These are phyloP conservation scores for Lacerta bilineata DNA, from an alignment of 2,797 vertebrate genomes.

Conservation along the genomic window DNA sequence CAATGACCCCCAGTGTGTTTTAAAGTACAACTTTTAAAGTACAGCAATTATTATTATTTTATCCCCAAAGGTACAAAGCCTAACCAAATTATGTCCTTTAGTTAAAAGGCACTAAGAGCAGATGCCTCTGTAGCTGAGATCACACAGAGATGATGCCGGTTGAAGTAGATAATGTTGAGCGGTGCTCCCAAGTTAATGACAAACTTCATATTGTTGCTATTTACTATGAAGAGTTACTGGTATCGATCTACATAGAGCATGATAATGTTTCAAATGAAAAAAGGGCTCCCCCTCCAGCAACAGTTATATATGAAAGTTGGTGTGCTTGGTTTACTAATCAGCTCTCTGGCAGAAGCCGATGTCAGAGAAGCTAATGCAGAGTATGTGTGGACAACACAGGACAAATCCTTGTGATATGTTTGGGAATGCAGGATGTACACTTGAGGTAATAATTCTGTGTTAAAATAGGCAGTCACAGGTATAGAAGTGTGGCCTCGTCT, in stretches of 20 bases:
- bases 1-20: background rate
- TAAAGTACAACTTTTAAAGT: background rate
- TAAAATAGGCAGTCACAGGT: background rate
- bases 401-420: background rate
- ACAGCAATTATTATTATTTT: background rate
- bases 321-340: too few species aligned
- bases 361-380: background rate
- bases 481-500: background rate
- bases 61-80: background rate
- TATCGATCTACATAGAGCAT: too few species aligned
- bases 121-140: background rate
- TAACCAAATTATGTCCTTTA: background rate
- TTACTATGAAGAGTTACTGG: background rate
- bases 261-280: background rate
- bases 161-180: too few species aligned
- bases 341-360: background rate
- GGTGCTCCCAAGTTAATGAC: background rate
- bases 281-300: background rate
- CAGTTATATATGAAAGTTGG: background rate
- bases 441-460: background rate
- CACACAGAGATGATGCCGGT: background rate
- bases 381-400: too few species aligned
- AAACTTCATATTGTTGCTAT: background rate
- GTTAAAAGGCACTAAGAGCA: background rate
- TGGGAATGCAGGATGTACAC: background rate